These are phyloP conservation scores for Chloromyia formosa DNA, from an alignment of 2,888 invertebrate genomes.

Conservation along the genomic window DNA sequence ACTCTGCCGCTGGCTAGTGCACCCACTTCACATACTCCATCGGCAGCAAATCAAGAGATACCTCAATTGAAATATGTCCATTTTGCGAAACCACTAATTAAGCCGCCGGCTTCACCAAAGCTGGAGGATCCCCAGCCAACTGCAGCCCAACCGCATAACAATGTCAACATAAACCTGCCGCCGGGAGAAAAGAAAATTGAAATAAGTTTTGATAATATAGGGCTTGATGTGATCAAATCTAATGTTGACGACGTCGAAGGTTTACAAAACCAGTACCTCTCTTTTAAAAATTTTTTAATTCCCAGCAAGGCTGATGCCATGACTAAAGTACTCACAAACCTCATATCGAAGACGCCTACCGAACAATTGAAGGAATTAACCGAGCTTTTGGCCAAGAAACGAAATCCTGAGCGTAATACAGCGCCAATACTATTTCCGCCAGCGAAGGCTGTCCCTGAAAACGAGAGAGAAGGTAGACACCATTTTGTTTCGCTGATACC, in stretches of 20 bases:
- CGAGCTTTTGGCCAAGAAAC: constrained; percentile 62
- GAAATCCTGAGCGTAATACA: constrained; percentile 58
- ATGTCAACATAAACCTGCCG: constrained; percentile 1
- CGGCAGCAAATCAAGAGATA: not conserved
- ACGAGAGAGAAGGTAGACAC: not conserved
- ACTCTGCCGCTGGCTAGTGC: not conserved
- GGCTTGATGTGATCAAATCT: not conserved
- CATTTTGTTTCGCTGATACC: not conserved
- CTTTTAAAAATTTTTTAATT: not conserved
- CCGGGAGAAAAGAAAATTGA: constrained; percentile 14
- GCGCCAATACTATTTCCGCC: constrained; percentile 61
- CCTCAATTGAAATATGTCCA: constrained; percentile 21
- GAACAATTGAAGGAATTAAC: constrained; percentile 67
- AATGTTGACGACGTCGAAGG: not conserved
- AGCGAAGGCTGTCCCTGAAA: constrained; percentile 11
- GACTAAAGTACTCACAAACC: constrained; percentile 61
- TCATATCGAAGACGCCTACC: constrained; percentile 66
- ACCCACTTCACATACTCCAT: not conserved
- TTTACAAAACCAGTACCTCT: not conserved
- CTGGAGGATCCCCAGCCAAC: not conserved
- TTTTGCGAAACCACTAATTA: constrained; percentile 4
- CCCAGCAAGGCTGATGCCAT: constrained; percentile 45
- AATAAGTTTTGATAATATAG: constrained; percentile 6
- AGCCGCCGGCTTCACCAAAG: not conserved
- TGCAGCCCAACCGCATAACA: not conserved